Evolutionary conservation across 2,888 invertebrate genomes (phyloP).

Genomic region (Drosophila multiciliata): DNA sequence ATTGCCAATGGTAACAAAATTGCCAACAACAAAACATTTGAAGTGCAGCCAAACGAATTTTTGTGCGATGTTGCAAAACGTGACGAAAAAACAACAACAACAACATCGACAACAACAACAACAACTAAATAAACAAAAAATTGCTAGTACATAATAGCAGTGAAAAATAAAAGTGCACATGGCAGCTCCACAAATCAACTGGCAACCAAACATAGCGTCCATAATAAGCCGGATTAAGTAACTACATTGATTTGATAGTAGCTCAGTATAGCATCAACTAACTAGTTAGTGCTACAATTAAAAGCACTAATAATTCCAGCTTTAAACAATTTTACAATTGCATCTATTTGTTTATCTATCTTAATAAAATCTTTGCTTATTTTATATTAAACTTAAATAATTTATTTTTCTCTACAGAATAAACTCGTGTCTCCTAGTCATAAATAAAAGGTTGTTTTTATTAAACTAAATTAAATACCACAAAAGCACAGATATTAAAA

Average conservation of each 20-base stretch:
- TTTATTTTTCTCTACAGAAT: not conserved
- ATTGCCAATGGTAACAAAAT: conserved; percentile 40
- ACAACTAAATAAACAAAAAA: conserved; percentile 20
- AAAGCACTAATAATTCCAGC: not conserved
- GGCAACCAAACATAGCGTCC: conserved; percentile 66
- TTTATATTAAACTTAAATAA: not conserved
- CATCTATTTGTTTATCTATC: not conserved
- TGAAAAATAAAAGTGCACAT: conserved; percentile 35
- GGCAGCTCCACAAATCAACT: conserved; percentile 40
- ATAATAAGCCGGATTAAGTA: conserved; percentile 77
- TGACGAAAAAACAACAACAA: not conserved
- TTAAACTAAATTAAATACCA: too few species aligned
- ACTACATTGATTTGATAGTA: conserved; percentile 30
- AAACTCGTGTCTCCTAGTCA: not conserved
- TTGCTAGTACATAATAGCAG: conserved; percentile 43
- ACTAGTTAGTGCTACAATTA: not conserved
- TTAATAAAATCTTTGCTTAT: not conserved
- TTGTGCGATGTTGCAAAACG: conserved; percentile 42
- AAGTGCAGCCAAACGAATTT: conserved; percentile 68
- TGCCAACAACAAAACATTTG: conserved; percentile 56
- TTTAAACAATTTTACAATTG: not conserved
- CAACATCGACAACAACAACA: conserved; percentile 1
- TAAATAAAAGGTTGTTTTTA: not conserved
- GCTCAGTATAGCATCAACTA: not conserved
- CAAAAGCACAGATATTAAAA: too few species aligned